Evolutionary conservation across 2,888 invertebrate genomes (phyloP), one percentile per base, ranked within the genome.

Genomic region (Deilephila elpenor): DNA sequence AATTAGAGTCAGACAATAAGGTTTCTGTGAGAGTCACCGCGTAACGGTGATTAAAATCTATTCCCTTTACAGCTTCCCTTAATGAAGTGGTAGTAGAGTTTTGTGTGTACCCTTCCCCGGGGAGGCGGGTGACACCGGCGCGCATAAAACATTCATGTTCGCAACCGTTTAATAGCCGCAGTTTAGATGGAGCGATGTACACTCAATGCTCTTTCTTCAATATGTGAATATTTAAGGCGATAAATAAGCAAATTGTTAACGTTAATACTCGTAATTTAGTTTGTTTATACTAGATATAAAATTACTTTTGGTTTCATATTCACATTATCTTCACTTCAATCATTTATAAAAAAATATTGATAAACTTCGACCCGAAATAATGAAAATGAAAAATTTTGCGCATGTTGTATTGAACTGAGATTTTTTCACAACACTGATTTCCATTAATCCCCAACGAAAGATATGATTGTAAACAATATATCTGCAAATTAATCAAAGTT

Each of bases 401-500:
- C n/a, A 25, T 25, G 14, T 17, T 14, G 25, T 29, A 29, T 25
- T 17, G 44, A 17, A 44, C 20, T 8, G 51, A 14, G 25, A 25
- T 67, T 51, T 67, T 7, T 25, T 25, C 19, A 6, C n/a, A 71
- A 59, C 20, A 56, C 14, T 1, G 19, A 32, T 53, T 71, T 71
- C 19, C 17, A 44, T 73, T 64, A 64, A 51, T 75, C 60, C 59
- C 19, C 19, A 73, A 60, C 59, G 76, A 76, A 86, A 86, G 89
- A 93, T 91, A 93, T 93, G 93, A 93, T 77, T 86, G 91, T 81
- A 93, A 94, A 94, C 92, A 94, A 88, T 91, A 89, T 89, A 84
- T 91, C 89, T 89, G 89, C 88, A 87, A 94, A 94, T 94, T 94
- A 94, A 94, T 94, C 92, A 94, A 94, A 94, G 91, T 94, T 94